Evolutionary conservation across 1,140 invertebrate species (phyloP).

Genomic region (Neoseiulus cucumeris): DNA sequence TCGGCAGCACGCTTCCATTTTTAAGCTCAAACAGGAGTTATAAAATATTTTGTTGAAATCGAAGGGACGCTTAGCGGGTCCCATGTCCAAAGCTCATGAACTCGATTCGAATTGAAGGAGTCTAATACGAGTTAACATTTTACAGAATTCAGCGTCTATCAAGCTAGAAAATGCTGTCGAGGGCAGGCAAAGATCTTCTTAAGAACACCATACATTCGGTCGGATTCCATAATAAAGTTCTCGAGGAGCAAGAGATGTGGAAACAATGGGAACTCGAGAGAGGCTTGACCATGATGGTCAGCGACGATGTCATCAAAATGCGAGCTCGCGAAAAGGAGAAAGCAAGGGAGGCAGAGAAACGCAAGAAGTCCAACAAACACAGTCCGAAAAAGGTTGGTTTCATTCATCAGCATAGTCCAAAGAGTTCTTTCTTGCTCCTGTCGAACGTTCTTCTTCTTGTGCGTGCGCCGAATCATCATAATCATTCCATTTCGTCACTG

Average conservation of each 20-base stretch:
- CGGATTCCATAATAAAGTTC: conserved; percentile 25
- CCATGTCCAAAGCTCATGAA: too few species aligned
- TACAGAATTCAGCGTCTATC: not conserved
- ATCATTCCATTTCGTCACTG: not conserved
- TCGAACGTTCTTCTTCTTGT: not conserved
- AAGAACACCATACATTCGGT: conserved; percentile 19
- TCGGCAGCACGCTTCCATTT: too few species aligned
- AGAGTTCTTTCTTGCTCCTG: not conserved
- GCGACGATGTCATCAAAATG: conserved; percentile 17
- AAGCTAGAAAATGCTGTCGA: conserved; percentile 17
- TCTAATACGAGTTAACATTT: too few species aligned
- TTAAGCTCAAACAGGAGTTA: too few species aligned
- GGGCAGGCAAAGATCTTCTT: conserved; percentile 19
- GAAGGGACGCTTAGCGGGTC: too few species aligned
- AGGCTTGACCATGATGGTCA: conserved; percentile 20
- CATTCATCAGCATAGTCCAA: too few species aligned
- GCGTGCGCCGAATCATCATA: not conserved
- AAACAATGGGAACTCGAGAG: conserved; percentile 20
- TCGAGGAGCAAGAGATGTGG: conserved; percentile 29
- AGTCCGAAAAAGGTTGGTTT: too few species aligned
- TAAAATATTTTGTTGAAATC: too few species aligned
- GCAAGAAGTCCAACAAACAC: not conserved
- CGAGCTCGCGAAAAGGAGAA: not conserved
- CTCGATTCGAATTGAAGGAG: too few species aligned
- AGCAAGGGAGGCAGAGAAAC: not conserved